Evolutionary conservation across 1,140 invertebrate species (phyloP).

Genomic region (Oncopeltus fasciatus): DNA sequence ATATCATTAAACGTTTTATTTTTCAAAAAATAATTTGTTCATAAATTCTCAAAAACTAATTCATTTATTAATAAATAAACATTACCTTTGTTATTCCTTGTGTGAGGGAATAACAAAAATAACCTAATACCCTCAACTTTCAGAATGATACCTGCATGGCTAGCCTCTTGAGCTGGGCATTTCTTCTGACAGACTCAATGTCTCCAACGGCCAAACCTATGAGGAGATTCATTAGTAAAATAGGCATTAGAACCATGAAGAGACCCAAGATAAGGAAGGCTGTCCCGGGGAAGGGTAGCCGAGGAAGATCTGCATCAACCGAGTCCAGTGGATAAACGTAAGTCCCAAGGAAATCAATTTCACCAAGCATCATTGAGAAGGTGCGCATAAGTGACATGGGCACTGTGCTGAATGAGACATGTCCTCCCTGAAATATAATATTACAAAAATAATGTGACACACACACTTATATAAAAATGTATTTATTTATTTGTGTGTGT

Average conservation of each 20-base stretch:
- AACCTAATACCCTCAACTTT: no score
- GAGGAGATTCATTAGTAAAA: conserved; percentile 79
- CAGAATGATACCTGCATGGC: conserved; percentile 89
- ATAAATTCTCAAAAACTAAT: no score
- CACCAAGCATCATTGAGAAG: conserved; percentile 81
- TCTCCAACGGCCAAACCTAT: conserved; percentile 89
- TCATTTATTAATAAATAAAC: no score
- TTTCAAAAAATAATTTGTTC: no score
- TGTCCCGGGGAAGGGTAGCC: conserved; percentile 54
- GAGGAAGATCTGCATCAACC: conserved; percentile 27
- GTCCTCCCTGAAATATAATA: conserved; percentile 42
- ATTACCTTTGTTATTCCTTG: no score
- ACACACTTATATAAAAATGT: no score
- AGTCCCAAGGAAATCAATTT: conserved; percentile 72
- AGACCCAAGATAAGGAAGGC: conserved; percentile 64
- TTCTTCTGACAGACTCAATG: conserved; percentile 72
- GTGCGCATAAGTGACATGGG: conserved; percentile 64
- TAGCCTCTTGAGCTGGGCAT: conserved; percentile 72
- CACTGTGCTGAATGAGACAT: conserved; percentile 55
- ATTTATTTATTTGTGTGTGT: no score
- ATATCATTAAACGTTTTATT: no score
- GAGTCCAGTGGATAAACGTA: conserved; percentile 61
- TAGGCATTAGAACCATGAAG: conserved; percentile 83
- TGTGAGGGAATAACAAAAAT: no score
- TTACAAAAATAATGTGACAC: background rate